These are phyloP conservation scores for Intellagama lesueurii DNA, from an alignment of 2,797 vertebrate species.

Conservation along the genomic window DNA sequence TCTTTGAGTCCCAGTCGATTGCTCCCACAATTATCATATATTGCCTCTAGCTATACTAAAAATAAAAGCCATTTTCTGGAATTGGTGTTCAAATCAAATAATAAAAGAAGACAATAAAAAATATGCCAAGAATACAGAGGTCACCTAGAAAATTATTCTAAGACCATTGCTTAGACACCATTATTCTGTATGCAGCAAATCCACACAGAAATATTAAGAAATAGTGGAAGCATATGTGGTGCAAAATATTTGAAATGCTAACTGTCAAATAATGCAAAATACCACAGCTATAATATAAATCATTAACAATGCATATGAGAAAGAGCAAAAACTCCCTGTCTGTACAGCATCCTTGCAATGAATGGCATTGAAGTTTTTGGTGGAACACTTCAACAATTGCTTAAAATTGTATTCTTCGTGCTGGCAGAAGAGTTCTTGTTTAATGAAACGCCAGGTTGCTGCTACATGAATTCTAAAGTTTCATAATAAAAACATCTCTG, in stretches of 20 bases:
- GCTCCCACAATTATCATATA: conserved; percentile 17
- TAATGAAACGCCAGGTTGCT: neutral
- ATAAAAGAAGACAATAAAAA: conserved; percentile 4
- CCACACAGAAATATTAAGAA: neutral
- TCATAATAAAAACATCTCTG: too few species aligned
- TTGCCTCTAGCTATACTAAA: conserved; percentile 34
- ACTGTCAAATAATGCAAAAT: neutral
- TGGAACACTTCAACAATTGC: neutral
- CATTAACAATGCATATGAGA: neutral
- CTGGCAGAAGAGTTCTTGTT: neutral
- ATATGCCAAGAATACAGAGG: neutral
- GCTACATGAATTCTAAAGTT: too few species aligned
- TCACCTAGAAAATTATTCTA: neutral
- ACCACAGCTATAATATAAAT: neutral
- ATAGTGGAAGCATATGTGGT: neutral
- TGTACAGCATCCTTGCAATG: neutral
- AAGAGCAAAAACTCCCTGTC: neutral
- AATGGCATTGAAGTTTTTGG: neutral
- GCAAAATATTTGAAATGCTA: neutral
- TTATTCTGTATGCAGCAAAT: neutral
- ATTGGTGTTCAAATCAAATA: conserved; percentile 21
- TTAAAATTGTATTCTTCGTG: neutral
- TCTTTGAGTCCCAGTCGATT: conserved; percentile 3
- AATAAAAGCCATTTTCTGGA: conserved; percentile 26
- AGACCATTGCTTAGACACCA: neutral